Evolutionary conservation across 1,140 invertebrate species (phyloP).

Genomic region (Psix sp.): DNA sequence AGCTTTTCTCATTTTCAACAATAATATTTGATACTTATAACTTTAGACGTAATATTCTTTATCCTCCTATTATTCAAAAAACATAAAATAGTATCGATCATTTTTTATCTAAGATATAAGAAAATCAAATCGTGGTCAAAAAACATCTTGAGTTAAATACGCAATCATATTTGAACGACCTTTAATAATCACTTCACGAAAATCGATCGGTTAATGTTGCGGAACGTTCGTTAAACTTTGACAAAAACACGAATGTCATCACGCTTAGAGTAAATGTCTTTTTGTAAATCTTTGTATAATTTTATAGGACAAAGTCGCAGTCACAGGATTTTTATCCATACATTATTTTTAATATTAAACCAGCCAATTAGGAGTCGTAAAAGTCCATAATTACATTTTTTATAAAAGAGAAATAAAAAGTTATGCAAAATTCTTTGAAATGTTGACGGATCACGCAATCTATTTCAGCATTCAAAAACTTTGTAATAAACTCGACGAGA

Average conservation of each 20-base stretch:
- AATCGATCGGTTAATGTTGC: too few relatives aligned
- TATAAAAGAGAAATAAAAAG: conserved; percentile 1
- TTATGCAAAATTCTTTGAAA: conserved; percentile 1
- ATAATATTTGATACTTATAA: conserved; percentile 28
- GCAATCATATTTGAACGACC: too few relatives aligned
- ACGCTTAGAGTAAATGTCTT: too few relatives aligned
- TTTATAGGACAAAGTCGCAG: too few relatives aligned
- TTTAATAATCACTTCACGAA: too few relatives aligned
- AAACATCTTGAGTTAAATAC: too few relatives aligned
- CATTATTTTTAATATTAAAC: background rate
- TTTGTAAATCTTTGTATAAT: too few relatives aligned
- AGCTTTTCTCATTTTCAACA: conserved; percentile 21
- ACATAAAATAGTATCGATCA: background rate
- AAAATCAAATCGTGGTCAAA: too few relatives aligned
- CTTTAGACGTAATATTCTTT: background rate
- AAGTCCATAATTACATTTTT: background rate
- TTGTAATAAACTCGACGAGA: conserved; percentile 2
- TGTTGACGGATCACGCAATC: conserved; percentile 14
- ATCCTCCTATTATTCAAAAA: background rate
- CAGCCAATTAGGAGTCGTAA: background rate
- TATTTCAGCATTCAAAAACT: conserved; percentile 3
- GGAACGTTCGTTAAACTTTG: too few relatives aligned
- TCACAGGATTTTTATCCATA: background rate
- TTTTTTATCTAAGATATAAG: too few relatives aligned
- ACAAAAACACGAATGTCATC: too few relatives aligned